Conservation (phyloP, 1,140 invertebrate genomes). For the Homalodisca vitripennis region DNA sequence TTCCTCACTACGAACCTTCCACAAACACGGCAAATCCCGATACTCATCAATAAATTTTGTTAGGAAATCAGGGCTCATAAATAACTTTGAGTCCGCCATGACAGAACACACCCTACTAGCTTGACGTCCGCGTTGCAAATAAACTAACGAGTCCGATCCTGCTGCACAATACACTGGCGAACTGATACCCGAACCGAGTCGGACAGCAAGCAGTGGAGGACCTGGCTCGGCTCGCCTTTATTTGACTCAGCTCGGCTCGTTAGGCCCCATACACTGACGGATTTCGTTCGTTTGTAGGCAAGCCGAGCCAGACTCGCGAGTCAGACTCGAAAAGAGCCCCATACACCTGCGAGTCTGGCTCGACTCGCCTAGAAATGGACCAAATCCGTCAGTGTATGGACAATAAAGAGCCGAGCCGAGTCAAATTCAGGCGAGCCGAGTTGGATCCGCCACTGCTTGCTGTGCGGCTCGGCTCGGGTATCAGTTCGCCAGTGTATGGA, state of each 20-base stretch:
- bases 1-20: not conserved
- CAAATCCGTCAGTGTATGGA: too few relatives aligned
- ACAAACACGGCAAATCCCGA: conserved; percentile 4
- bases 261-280: not conserved
- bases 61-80: not conserved
- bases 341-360: too few relatives aligned
- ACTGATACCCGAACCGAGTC: not conserved
- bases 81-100: not conserved
- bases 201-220: not conserved
- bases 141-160: not conserved
- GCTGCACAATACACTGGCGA: not conserved
- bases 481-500: too few relatives aligned
- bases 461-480: too few relatives aligned
- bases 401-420: too few relatives aligned
- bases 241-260: not conserved
- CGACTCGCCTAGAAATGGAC: too few relatives aligned
- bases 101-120: not conserved
- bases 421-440: too few relatives aligned
- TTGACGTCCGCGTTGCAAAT: not conserved
- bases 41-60: conserved; percentile 12
- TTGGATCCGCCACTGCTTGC: too few relatives aligned
- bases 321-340: too few relatives aligned
- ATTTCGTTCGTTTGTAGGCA: not conserved
- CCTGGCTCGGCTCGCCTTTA: not conserved
- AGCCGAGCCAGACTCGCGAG: not conserved